A percentile compares a stretch with the other conserved stretches of the same genome.
phyloP scores from a whole-genome alignment of 2,113 vertebrate species.

The Orientallactaga bullata region DNA sequence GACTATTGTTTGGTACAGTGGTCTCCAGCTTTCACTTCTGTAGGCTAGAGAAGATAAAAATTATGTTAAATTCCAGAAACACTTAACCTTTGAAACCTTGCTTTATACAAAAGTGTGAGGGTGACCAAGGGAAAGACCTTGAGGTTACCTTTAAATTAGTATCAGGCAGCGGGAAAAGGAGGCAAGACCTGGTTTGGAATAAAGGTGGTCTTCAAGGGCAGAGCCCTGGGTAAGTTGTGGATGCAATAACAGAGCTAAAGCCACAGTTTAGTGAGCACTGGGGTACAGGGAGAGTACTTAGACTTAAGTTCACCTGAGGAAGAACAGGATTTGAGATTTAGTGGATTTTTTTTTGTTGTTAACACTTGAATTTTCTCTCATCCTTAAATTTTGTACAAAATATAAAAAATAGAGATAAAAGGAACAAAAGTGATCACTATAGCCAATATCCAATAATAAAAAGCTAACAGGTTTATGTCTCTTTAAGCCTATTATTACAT shows the following conservation, averaged over 20 bases:
- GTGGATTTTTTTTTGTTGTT: neutral
- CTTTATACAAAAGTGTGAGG: neutral
- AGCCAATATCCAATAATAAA: neutral
- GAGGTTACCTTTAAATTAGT: neutral
- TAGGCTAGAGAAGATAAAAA: slow-evolving; percentile 22
- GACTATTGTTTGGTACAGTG: neutral
- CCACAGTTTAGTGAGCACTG: neutral
- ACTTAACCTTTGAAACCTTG: slow-evolving; percentile 11
- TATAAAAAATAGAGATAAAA: slow-evolving; percentile 26
- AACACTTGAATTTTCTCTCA: neutral
- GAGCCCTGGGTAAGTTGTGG: neutral
- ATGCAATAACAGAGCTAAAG: neutral
- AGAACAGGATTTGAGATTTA: neutral
- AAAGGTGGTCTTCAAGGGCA: neutral
- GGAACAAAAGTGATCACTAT: slow-evolving; percentile 9
- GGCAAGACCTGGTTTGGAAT: neutral
- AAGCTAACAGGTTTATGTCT: neutral
- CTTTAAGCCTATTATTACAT: neutral
- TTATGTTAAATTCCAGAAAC: neutral
- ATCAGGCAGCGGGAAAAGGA: neutral
- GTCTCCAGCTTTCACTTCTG: neutral
- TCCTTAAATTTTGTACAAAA: slow-evolving; percentile 12
- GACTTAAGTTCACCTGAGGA: neutral
- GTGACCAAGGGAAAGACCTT: neutral
- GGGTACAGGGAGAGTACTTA: neutral